Evolutionary conservation across 1,140 invertebrate species (phyloP).

Genomic region (Chironomus tepperi): DNA sequence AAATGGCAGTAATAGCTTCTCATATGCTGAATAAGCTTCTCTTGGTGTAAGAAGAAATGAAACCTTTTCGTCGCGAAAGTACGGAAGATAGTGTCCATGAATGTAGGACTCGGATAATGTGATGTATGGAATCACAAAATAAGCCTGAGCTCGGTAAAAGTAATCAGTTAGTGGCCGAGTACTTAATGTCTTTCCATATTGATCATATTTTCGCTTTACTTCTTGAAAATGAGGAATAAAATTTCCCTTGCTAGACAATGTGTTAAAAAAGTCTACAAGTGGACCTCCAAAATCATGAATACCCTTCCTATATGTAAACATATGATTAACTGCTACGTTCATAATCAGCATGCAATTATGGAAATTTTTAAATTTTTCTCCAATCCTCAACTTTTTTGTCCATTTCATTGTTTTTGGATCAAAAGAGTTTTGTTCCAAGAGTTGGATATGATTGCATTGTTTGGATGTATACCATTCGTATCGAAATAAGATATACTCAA

Average conservation of each 20-base stretch:
- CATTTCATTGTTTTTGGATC: neutral
- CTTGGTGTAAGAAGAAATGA: neutral
- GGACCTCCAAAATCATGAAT: too few relatives aligned
- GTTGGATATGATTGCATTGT: too few relatives aligned
- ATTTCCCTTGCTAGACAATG: neutral
- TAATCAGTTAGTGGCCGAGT: too few relatives aligned
- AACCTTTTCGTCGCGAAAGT: neutral
- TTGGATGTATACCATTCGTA: too few relatives aligned
- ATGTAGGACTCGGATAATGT: too few relatives aligned
- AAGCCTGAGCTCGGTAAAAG: too few relatives aligned
- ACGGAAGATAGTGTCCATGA: neutral
- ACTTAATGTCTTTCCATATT: neutral
- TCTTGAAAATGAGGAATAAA: neutral
- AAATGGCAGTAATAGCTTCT: neutral
- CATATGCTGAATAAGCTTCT: neutral
- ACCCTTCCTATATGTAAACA: neutral
- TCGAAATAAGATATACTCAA: too few relatives aligned
- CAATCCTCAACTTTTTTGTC: neutral
- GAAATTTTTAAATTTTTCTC: neutral
- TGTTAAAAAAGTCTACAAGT: neutral
- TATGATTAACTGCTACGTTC: neutral
- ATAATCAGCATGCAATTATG: neutral
- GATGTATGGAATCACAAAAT: too few relatives aligned
- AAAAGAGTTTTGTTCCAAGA: too few relatives aligned
- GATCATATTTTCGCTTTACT: neutral